A percentile compares a stretch with the other conserved stretches of the same genome.
Conservation (phyloP, 2,888 invertebrate genomes). For the Anorthoa munda region DNA sequence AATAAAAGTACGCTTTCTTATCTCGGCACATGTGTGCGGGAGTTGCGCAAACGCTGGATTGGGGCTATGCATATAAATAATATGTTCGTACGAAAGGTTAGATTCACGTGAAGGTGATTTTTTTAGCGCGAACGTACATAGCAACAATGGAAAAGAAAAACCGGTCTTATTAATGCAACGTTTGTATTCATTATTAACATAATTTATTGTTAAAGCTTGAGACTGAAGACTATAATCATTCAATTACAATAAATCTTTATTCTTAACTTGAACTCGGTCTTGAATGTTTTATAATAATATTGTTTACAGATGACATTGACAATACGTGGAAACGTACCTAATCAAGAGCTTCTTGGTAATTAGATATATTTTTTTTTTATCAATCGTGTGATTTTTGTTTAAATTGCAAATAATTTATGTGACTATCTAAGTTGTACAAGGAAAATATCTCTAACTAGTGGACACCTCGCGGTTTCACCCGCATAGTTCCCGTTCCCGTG, state of each 20-base stretch:
- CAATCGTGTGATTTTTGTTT: not conserved
- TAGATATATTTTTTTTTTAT: not conserved
- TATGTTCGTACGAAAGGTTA: slow-evolving; percentile 58
- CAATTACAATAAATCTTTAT: slow-evolving; percentile 58
- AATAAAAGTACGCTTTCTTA: slow-evolving; percentile 89
- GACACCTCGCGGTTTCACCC: too few relatives aligned
- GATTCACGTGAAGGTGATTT: slow-evolving; percentile 39
- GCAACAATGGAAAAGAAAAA: slow-evolving; percentile 47
- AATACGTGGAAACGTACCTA: slow-evolving; percentile 27
- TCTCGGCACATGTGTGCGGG: slow-evolving; percentile 83
- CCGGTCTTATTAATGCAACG: slow-evolving; percentile 32
- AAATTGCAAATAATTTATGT: not conserved
- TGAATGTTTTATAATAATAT: slow-evolving; percentile 45
- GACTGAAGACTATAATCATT: slow-evolving; percentile 42
- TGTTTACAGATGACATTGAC: slow-evolving; percentile 37
- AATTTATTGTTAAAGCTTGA: slow-evolving; percentile 45
- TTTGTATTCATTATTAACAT: slow-evolving; percentile 34
- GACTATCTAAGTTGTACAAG: not conserved
- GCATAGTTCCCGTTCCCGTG: too few relatives aligned
- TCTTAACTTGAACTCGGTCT: slow-evolving; percentile 41
- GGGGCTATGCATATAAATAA: slow-evolving; percentile 69
- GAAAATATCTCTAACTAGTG: not conserved
- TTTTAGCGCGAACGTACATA: slow-evolving; percentile 24
- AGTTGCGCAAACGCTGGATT: slow-evolving; percentile 85
- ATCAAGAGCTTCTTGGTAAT: slow-evolving; percentile 1